These are phyloP conservation scores for Glossosoma conforme DNA, from an alignment of 1,140 invertebrate species.

Conservation along the genomic window DNA sequence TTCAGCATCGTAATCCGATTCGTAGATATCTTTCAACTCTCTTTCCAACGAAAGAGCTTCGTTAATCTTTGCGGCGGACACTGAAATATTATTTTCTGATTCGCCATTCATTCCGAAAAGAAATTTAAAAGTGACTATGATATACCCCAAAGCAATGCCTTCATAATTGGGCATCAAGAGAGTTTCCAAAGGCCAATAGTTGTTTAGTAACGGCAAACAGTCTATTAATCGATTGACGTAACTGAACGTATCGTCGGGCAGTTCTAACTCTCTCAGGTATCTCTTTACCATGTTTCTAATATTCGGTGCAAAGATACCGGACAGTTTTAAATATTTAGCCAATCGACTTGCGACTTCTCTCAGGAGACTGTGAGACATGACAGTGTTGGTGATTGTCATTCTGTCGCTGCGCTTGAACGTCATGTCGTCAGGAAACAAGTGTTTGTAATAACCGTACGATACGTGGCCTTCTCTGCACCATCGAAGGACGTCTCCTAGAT, in stretches of 20 bases:
- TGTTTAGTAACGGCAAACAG: slow-evolving; percentile 36
- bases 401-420: slow-evolving; percentile 18
- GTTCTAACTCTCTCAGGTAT: slow-evolving; percentile 28
- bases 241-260: slow-evolving; percentile 37
- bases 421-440: slow-evolving; percentile 53
- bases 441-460: slow-evolving; percentile 49
- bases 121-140: slow-evolving; percentile 58
- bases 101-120: slow-evolving; percentile 59
- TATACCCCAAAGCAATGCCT: slow-evolving; percentile 55
- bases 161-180: slow-evolving; percentile 54
- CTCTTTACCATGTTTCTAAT: slow-evolving; percentile 37
- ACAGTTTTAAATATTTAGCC: slow-evolving; percentile 14
- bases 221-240: slow-evolving; percentile 41
- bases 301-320: slow-evolving; percentile 45
- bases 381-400: slow-evolving; percentile 1
- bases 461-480: slow-evolving; percentile 57
- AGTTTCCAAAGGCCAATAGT: slow-evolving; percentile 34
- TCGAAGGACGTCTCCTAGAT: slow-evolving; percentile 55
- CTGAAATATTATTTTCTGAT: slow-evolving; percentile 56
- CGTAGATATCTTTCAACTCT: background rate
- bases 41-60: slow-evolving; percentile 27
- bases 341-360: slow-evolving; percentile 9
- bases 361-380: slow-evolving; percentile 9
- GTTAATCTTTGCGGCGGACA: slow-evolving; percentile 49
- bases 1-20: background rate